phyloP scores from a whole-genome alignment of 2,888 invertebrate genomes.

The Chelonus formosanus region DNA sequence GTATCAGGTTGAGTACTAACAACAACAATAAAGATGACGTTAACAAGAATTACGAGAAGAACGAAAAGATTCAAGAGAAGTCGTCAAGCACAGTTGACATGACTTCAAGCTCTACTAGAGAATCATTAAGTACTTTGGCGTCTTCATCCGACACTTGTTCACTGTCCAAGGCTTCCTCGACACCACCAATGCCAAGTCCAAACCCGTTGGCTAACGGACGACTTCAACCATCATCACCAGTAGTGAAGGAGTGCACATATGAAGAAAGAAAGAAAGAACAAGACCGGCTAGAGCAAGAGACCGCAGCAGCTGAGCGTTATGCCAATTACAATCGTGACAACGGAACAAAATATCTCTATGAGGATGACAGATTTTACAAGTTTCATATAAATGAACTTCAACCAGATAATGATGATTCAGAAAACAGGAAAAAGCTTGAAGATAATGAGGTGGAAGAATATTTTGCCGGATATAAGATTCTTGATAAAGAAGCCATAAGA shows the following conservation, averaged over 20 bases:
- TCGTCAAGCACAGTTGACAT: conserved; percentile 30
- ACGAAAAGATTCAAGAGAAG: conserved; percentile 20
- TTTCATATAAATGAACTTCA: conserved; percentile 82
- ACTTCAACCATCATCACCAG: conserved; percentile 58
- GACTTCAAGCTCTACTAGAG: conserved; percentile 33
- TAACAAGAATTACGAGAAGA: conserved; percentile 28
- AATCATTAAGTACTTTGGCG: conserved; percentile 42
- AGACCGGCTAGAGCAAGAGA: conserved; percentile 56
- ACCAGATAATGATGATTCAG: conserved; percentile 59
- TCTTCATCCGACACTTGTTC: conserved; percentile 44
- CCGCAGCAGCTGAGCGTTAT: conserved; percentile 44
- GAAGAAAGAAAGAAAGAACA: conserved; percentile 71
- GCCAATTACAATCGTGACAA: conserved; percentile 58
- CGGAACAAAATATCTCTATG: conserved; percentile 71
- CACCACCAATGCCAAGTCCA: conserved; percentile 52
- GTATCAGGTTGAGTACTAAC: not conserved
- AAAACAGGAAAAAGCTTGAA: conserved; percentile 43
- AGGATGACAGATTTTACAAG: conserved; percentile 82
- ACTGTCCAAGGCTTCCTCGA: conserved; percentile 51
- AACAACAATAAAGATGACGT: conserved; percentile 26
- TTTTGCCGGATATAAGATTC: conserved; percentile 83
- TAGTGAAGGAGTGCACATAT: conserved; percentile 75
- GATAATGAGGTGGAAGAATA: conserved; percentile 71
- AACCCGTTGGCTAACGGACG: conserved; percentile 38
- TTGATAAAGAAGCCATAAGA: conserved; percentile 79